Conservation (phyloP, 2,888 invertebrate species). For the Hyppa rectilinea region DNA sequence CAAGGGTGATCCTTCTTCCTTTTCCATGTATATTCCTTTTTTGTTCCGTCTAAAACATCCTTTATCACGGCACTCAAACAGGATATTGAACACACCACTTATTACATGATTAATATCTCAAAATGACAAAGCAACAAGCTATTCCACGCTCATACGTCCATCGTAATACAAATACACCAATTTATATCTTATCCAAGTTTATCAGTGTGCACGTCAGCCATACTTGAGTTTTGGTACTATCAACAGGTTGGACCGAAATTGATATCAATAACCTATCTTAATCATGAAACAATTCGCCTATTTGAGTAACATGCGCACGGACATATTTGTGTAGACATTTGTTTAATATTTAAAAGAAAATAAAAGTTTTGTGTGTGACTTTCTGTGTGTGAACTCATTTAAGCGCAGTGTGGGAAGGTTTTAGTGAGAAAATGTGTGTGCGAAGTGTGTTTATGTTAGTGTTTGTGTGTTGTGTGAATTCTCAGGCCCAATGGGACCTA, state of each 20-base stretch:
- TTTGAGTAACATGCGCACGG: conserved; percentile 36
- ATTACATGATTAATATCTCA: conserved; percentile 8
- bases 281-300: conserved; percentile 71
- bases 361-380: neutral
- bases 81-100: conserved; percentile 1
- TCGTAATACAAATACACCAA: conserved; percentile 31
- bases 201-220: conserved; percentile 68
- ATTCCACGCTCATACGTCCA: conserved; percentile 28
- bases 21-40: neutral
- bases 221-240: conserved; percentile 70
- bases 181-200: conserved; percentile 63
- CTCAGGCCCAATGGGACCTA: conserved; percentile 12
- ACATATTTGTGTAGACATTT: conserved; percentile 22
- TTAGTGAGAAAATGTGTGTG: conserved; percentile 44
- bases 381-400: conserved; percentile 16
- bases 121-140: conserved; percentile 22
- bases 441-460: conserved; percentile 53
- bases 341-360: conserved; percentile 3
- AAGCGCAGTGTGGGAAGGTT: conserved; percentile 5
- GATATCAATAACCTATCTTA: conserved; percentile 71
- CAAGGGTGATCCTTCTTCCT: neutral
- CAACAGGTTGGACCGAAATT: conserved; percentile 72
- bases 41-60: neutral
- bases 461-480: conserved; percentile 36
- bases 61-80: neutral